Percentiles rank a stretch among this genome's conserved stretches.
phyloP scores from a whole-genome alignment of 1,140 invertebrate species.

The Tetraneura akinire region DNA sequence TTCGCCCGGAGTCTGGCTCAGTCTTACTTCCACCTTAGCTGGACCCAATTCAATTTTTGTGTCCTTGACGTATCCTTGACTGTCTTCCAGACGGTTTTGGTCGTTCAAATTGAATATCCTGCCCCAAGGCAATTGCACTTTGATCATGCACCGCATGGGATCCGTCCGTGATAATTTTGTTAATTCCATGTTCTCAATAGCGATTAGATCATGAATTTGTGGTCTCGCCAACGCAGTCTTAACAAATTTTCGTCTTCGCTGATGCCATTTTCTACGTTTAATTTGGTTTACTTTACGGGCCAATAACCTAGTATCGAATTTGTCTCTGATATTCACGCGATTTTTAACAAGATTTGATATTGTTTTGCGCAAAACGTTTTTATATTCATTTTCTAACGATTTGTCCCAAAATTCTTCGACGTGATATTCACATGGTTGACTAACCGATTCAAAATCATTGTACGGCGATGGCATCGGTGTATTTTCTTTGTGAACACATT shows the following conservation, averaged over 20 bases:
- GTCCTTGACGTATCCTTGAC: not conserved
- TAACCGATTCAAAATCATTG: not conserved
- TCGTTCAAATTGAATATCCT: slow-evolving; percentile 47
- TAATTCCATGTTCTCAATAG: no score
- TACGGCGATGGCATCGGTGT: slow-evolving; percentile 21
- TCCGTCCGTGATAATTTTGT: not conserved
- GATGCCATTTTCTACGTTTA: not conserved
- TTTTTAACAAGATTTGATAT: slow-evolving; percentile 12
- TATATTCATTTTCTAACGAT: slow-evolving; percentile 33
- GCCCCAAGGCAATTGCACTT: slow-evolving; percentile 49
- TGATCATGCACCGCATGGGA: slow-evolving; percentile 3
- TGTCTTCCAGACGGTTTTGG: no score
- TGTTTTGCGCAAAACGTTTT: slow-evolving; percentile 16
- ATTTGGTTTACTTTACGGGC: not conserved
- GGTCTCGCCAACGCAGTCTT: no score
- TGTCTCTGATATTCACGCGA: not conserved
- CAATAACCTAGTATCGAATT: slow-evolving; percentile 1
- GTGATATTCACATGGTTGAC: not conserved
- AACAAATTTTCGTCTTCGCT: not conserved
- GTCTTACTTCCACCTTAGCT: slow-evolving; percentile 39
- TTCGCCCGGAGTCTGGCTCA: slow-evolving; percentile 29
- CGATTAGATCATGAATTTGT: no score
- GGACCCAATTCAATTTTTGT: slow-evolving; percentile 45
- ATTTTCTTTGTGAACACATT: not conserved
- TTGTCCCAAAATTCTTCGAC: slow-evolving; percentile 24